Evolutionary conservation across 2,888 invertebrate genomes (phyloP).

Genomic region (Idaea dimidiata): DNA sequence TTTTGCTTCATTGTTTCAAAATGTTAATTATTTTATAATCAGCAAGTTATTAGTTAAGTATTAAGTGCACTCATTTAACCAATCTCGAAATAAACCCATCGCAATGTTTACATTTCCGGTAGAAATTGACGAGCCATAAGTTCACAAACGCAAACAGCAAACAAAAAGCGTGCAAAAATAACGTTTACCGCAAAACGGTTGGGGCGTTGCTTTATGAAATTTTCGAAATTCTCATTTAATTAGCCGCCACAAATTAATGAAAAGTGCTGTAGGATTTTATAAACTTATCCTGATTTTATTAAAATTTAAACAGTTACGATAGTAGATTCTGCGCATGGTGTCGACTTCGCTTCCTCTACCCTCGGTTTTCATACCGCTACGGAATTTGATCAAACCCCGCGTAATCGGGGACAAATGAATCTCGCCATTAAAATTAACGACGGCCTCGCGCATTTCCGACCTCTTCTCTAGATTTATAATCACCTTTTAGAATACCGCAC

Average conservation of each 20-base stretch:
- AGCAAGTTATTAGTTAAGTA: constrained; percentile 21
- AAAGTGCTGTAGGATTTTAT: constrained; percentile 67
- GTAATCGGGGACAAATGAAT: constrained; percentile 73
- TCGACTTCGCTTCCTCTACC: constrained; percentile 35
- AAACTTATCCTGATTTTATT: constrained; percentile 77
- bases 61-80: constrained; percentile 33
- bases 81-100: constrained; percentile 45
- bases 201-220: constrained; percentile 48
- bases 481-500: constrained; percentile 57
- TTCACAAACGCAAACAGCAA: constrained; percentile 47
- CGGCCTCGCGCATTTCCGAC: constrained; percentile 59
- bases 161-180: constrained; percentile 47
- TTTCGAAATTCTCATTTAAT: constrained; percentile 66
- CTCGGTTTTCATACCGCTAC: constrained; percentile 45
- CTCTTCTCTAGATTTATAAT: constrained; percentile 72
- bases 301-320: constrained; percentile 71
- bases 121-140: constrained; percentile 36
- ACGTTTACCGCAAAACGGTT: constrained; percentile 42
- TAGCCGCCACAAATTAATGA: constrained; percentile 73
- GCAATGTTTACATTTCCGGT: constrained; percentile 43
- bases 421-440: constrained; percentile 70
- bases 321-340: constrained; percentile 33
- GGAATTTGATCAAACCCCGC: constrained; percentile 67
- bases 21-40: constrained; percentile 8
- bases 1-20: constrained; percentile 11